Evolutionary conservation across 1,140 invertebrate genomes (phyloP), one percentile per base, ranked within the genome.

Genomic region (Piezodorus guildinii): DNA sequence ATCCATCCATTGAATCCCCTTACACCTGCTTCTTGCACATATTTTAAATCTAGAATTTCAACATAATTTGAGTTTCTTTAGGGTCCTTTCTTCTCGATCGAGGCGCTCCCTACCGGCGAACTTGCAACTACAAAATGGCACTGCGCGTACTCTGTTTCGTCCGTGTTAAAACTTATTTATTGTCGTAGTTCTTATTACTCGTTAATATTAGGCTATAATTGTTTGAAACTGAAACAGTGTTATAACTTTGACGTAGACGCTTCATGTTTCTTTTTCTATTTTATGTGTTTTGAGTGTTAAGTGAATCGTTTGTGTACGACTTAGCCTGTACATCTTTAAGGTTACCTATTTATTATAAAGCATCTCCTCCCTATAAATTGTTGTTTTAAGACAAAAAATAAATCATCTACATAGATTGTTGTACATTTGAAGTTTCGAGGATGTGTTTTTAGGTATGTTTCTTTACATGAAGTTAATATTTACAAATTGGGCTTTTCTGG

Each of bases 81-180:
- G 17, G 19, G 45, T n/a, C 21, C 43, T 49, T 30, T 51, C 60
- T 27, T 49, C 16, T 19, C 44, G 60, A 49, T 49, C 12, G 19
- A 12, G 17, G 19, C n/a, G 49, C 49, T 25, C 62, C 19, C 49
- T 63, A 21, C 19, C 52, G 52, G 30, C 63, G 30, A 64, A 19
- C 39, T 43, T 27, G 19, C 23, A 63, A 56, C 62, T 58, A 58
- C 39, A 63, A 56, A 63, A 63, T 63, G 54, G 54, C 54, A 56
- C 30, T 58, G 54, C 51, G 54, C 62, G 54, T 58, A 63, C 62
- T 54, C 51, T 27, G 51, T 63, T 34, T 52, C 17, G 52, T 25
- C 52, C 52, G 52, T 56, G 52, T 56, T 56, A 56, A 23, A 56
- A 56, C 19, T 23, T 56, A 56, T 56, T 49, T 56, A 56, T 19